Conservation (phyloP, 2,888 invertebrate species). For the Xestia ashworthii region DNA sequence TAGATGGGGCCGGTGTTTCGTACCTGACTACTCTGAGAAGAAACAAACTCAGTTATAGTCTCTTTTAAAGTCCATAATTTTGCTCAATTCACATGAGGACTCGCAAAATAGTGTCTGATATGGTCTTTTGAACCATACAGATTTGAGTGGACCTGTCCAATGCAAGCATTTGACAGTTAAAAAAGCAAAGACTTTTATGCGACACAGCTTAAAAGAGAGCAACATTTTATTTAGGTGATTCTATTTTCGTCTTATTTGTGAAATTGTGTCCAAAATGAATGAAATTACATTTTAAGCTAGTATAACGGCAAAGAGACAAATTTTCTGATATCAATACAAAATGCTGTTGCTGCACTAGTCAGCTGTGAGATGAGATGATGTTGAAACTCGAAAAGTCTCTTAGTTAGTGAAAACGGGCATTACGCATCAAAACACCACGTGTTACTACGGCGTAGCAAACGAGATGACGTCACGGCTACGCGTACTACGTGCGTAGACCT, state of each 20-base stretch:
- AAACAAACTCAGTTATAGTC: no score
- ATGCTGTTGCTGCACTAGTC: neutral
- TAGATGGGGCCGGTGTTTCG: no score
- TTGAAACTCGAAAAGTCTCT: neutral
- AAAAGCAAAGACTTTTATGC: no score
- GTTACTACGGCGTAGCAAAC: slow-evolving; percentile 38
- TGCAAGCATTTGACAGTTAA: no score
- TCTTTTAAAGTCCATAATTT: no score
- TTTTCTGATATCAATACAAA: neutral
- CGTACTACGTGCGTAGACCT: slow-evolving; percentile 38
- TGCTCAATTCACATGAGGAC: no score
- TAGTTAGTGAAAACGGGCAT: neutral
- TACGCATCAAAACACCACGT: neutral
- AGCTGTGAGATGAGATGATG: neutral
- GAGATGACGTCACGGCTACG: slow-evolving; percentile 29
- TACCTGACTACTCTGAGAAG: no score
- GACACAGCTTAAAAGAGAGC: neutral
- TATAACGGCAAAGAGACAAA: neutral
- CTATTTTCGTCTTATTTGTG: neutral
- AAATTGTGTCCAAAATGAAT: neutral
- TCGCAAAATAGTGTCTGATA: no score
- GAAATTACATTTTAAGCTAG: no score
- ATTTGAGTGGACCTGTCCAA: no score
- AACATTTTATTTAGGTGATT: neutral
- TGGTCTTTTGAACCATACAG: no score